These are phyloP conservation scores for Eumaeus atala DNA, from an alignment of 1,140 invertebrate species.

Conservation along the genomic window DNA sequence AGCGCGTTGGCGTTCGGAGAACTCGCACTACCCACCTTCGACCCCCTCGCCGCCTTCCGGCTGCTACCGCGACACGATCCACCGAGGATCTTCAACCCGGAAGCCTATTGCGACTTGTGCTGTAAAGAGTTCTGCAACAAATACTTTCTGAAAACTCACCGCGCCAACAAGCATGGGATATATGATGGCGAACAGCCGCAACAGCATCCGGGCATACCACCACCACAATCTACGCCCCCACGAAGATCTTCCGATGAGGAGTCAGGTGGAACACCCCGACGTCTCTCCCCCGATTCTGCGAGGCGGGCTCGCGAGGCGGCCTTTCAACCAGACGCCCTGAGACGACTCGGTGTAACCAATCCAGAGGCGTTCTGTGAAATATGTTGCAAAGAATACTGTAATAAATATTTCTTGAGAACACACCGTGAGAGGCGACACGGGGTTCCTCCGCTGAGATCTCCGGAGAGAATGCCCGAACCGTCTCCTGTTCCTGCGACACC, in stretches of 20 bases:
- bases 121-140: conserved; percentile 99
- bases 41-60: conserved; percentile 70
- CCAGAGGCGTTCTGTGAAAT: conserved; percentile 94
- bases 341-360: conserved; percentile 86
- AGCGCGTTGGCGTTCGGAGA: conserved; percentile 70
- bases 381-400: conserved; percentile 96
- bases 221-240: conserved; percentile 58
- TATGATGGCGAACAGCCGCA: conserved; percentile 73
- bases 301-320: conserved; percentile 78
- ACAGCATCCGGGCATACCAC: conserved; percentile 66
- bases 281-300: conserved; percentile 77
- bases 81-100: conserved; percentile 92
- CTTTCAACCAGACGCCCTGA: conserved; percentile 80
- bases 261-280: conserved; percentile 75
- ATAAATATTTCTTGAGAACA: conserved; percentile 94
- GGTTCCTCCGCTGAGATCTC: conserved; percentile 77
- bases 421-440: conserved; percentile 92
- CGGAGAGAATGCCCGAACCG: conserved; percentile 10
- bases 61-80: conserved; percentile 78
- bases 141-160: conserved; percentile 98
- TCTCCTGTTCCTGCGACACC: not conserved
- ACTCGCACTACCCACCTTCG: conserved; percentile 61
- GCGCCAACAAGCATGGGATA: conserved; percentile 95
- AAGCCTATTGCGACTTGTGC: conserved; percentile 96
- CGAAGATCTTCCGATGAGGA: conserved; percentile 67